Conservation (phyloP, 2,888 invertebrate genomes). For the Platynereis dumerilii region DNA sequence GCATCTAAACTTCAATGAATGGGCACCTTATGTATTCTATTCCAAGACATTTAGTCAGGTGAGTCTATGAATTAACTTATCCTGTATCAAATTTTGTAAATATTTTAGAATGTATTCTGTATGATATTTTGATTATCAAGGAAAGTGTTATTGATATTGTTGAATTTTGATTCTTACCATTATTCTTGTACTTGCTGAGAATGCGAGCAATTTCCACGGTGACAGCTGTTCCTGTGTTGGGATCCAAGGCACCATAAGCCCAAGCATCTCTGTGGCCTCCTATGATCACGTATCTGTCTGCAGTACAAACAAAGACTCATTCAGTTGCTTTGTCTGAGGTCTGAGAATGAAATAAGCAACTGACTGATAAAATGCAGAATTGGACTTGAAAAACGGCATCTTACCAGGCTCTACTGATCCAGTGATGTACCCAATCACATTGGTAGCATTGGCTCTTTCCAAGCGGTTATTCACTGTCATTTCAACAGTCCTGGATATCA, state of each 20-base stretch:
- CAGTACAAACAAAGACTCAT: background rate
- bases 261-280: constrained; percentile 68
- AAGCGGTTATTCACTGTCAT: constrained; percentile 18
- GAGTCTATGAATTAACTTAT: too few relatives aligned
- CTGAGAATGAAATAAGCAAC: background rate
- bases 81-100: too few relatives aligned
- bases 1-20: too few relatives aligned
- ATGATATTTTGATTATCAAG: too few relatives aligned
- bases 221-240: constrained; percentile 66
- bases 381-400: background rate
- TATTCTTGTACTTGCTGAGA: constrained; percentile 53
- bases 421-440: constrained; percentile 51
- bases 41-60: too few relatives aligned
- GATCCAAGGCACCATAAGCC: constrained; percentile 65
- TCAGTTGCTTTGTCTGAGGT: too few relatives aligned
- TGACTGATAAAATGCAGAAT: background rate
- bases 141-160: too few relatives aligned
- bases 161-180: too few relatives aligned
- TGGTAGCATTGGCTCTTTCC: constrained; percentile 23
- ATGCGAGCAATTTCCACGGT: constrained; percentile 64
- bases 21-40: too few relatives aligned
- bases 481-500: constrained; percentile 15
- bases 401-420: constrained; percentile 60
- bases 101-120: too few relatives aligned
- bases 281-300: constrained; percentile 66